A percentile compares a stretch with the other conserved stretches of the same genome.
Evolutionary conservation across 2,797 vertebrate species (phyloP).

Genomic region (Microchirus variegatus): DNA sequence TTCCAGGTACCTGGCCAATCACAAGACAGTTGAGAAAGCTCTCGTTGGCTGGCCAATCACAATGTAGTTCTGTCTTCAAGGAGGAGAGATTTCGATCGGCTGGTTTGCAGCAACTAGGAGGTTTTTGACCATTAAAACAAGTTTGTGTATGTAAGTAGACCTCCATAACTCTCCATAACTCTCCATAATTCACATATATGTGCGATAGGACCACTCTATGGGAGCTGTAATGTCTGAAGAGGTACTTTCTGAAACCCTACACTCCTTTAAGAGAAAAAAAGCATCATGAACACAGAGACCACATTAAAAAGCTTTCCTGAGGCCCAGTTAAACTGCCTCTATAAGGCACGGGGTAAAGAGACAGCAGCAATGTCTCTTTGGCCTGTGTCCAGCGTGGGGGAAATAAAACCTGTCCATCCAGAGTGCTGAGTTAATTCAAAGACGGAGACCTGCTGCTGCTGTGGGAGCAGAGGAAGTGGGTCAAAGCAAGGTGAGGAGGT

Average conservation of each 20-base stretch:
- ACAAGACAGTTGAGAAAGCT: too few species aligned
- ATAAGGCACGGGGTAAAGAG: constrained; percentile 41
- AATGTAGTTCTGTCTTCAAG: too few species aligned
- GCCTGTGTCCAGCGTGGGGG: constrained; percentile 22
- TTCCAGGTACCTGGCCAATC: too few species aligned
- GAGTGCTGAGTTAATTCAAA: constrained; percentile 35
- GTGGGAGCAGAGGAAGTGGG: constrained; percentile 23
- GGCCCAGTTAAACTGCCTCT: constrained; percentile 20
- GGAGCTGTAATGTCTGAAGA: too few species aligned
- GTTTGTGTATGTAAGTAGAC: too few species aligned
- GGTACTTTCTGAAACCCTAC: constrained; percentile 46
- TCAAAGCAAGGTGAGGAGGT: constrained; percentile 42
- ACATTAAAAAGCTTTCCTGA: constrained; percentile 46
- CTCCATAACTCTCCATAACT: too few species aligned
- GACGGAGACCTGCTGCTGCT: constrained; percentile 23
- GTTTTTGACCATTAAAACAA: too few species aligned
- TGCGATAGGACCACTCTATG: too few species aligned
- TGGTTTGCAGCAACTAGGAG: too few species aligned
- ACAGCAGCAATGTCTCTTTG: constrained; percentile 44
- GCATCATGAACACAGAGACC: constrained; percentile 21
- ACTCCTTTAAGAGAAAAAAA: constrained; percentile 38
- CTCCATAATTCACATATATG: too few species aligned
- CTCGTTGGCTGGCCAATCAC: too few species aligned
- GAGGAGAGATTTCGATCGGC: too few species aligned
- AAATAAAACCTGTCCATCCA: constrained; percentile 34